A percentile compares a stretch with the other conserved stretches of the same genome.
phyloP scores from a whole-genome alignment of 2,113 vertebrate species.

The Prionailurus viverrinus region DNA sequence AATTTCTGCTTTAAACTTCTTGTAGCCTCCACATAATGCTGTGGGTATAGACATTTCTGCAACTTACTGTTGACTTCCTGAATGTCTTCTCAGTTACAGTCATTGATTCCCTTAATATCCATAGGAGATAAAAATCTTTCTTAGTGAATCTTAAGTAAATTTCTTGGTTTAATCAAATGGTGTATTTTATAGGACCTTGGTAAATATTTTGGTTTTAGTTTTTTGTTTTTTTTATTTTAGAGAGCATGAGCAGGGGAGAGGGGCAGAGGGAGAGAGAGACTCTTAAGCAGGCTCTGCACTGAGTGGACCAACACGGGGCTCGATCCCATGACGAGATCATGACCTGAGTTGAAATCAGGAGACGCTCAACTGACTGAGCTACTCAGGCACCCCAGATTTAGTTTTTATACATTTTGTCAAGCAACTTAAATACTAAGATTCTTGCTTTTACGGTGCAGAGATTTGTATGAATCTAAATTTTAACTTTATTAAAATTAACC shows the following conservation, averaged over 20 bases:
- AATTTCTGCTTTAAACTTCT: neutral
- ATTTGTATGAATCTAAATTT: neutral
- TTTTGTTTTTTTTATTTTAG: neutral
- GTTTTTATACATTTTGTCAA: neutral
- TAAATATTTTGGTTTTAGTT: conserved; percentile 23
- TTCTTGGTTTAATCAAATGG: neutral
- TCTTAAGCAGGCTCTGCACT: too few relatives aligned
- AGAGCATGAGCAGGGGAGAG: too few relatives aligned
- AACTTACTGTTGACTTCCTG: neutral
- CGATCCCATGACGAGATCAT: too few relatives aligned
- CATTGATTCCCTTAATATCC: neutral
- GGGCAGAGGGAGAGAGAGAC: too few relatives aligned
- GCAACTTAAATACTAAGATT: neutral
- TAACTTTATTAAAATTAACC: neutral
- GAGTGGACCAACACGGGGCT: too few relatives aligned
- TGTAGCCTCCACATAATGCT: neutral
- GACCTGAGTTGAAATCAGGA: too few relatives aligned
- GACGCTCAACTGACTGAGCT: too few relatives aligned
- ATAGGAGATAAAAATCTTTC: neutral
- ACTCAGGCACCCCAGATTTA: neutral
- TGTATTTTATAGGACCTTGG: neutral
- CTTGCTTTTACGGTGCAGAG: neutral
- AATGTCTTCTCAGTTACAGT: neutral
- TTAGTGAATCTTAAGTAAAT: conserved; percentile 1
- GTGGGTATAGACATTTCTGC: neutral